phyloP scores from a whole-genome alignment of 1,140 invertebrate genomes.

The Drosophila novamexicana region DNA sequence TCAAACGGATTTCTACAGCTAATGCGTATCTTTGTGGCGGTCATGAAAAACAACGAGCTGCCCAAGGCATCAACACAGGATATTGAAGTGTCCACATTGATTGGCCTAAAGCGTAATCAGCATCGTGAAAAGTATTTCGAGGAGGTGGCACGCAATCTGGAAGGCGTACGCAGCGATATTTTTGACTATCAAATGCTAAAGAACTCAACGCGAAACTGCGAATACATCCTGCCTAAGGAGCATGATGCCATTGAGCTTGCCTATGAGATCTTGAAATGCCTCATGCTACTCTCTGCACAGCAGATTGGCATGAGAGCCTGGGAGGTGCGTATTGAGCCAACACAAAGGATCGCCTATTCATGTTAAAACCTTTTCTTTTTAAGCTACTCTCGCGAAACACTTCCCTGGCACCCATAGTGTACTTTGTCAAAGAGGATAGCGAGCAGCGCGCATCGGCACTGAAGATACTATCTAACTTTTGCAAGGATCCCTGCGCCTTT shows the following conservation, averaged over 20 bases:
- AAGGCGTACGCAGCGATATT: slow-evolving; percentile 78
- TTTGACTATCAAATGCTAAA: slow-evolving; percentile 80
- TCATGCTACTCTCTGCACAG: slow-evolving; percentile 68
- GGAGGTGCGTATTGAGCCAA: slow-evolving; percentile 49
- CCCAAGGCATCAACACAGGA: slow-evolving; percentile 52
- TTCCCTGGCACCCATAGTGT: slow-evolving; percentile 71
- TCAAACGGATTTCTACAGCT: slow-evolving; percentile 74
- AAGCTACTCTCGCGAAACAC: slow-evolving; percentile 53
- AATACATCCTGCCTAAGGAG: slow-evolving; percentile 71
- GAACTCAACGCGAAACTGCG: slow-evolving; percentile 62
- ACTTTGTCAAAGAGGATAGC: slow-evolving; percentile 71
- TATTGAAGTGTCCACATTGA: slow-evolving; percentile 54
- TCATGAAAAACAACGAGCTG: slow-evolving; percentile 74
- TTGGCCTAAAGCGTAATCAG: slow-evolving; percentile 74
- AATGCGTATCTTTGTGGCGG: slow-evolving; percentile 65
- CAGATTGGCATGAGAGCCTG: slow-evolving; percentile 64
- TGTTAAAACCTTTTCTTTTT: neutral
- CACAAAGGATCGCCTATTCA: neutral
- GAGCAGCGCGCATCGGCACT: slow-evolving; percentile 66
- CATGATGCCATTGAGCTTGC: slow-evolving; percentile 64
- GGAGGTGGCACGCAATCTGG: slow-evolving; percentile 79
- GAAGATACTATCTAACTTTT: slow-evolving; percentile 81
- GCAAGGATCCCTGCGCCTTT: slow-evolving; percentile 72
- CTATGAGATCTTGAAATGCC: slow-evolving; percentile 77
- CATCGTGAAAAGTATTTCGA: slow-evolving; percentile 83